A percentile compares a stretch with the other conserved stretches of the same genome.
phyloP scores from a whole-genome alignment of 2,797 vertebrate genomes.

The Phyllotis vaccarum region DNA sequence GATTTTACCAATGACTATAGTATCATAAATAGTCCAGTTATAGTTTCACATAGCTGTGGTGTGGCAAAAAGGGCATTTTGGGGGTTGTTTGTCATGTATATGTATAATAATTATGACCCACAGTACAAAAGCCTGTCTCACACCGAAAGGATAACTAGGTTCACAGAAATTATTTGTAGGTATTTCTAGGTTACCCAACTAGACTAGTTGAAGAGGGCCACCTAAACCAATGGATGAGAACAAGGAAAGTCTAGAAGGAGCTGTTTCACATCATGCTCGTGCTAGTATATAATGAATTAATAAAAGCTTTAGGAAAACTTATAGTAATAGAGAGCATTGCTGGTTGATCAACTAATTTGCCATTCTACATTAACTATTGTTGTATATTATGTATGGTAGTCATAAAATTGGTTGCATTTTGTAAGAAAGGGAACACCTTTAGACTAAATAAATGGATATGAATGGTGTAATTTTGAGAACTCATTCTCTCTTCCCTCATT shows the following conservation, averaged over 20 bases:
- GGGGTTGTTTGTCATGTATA: not conserved
- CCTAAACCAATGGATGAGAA: no score
- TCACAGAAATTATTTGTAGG: not conserved
- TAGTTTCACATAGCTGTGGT: not conserved
- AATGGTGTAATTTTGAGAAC: not conserved
- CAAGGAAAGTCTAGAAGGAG: no score
- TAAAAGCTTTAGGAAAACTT: not conserved
- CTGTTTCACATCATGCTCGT: not conserved
- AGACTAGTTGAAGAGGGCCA: not conserved
- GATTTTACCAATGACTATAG: no score
- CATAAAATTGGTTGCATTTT: not conserved
- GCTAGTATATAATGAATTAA: not conserved
- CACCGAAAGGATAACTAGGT: not conserved
- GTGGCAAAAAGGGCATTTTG: not conserved
- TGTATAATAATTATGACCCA: not conserved
- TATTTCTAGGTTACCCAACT: not conserved
- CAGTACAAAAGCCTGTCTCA: not conserved
- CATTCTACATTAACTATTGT: not conserved
- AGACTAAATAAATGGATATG: not conserved
- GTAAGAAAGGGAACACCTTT: not conserved
- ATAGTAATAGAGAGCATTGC: not conserved
- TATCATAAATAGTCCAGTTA: not conserved
- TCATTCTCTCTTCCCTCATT: not conserved
- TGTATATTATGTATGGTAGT: not conserved
- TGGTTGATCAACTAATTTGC: not conserved